These are phyloP conservation scores for Phoeniculus purpureus DNA, from an alignment of 2,797 vertebrate species.

Conservation along the genomic window DNA sequence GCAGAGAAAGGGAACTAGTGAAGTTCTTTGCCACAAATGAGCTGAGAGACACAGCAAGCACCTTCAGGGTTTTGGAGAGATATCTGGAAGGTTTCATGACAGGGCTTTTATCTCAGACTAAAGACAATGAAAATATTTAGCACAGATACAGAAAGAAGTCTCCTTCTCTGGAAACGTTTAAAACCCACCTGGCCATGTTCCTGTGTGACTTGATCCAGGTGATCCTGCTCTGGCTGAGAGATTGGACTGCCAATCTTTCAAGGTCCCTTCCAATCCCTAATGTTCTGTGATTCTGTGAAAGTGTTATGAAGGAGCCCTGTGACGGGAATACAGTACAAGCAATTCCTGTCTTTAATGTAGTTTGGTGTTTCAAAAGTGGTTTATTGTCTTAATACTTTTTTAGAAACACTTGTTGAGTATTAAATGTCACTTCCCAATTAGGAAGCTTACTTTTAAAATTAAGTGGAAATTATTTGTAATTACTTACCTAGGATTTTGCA, in stretches of 20 bases:
- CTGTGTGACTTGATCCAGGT: too few species aligned
- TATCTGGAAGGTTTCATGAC: background rate
- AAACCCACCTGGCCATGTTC: too few species aligned
- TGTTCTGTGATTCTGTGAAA: too few species aligned
- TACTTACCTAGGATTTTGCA: background rate
- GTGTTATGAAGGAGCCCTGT: background rate
- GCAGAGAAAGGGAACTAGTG: background rate
- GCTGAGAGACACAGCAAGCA: background rate
- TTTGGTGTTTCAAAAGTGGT: background rate
- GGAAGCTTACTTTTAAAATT: background rate
- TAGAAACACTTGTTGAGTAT: background rate
- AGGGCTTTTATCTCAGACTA: background rate
- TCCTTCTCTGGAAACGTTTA: too few species aligned
- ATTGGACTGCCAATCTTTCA: too few species aligned
- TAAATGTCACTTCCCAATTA: background rate
- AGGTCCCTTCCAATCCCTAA: too few species aligned
- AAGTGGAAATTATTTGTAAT: background rate
- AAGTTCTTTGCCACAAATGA: background rate
- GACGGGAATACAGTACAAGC: fast-evolving
- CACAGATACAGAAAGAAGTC: background rate
- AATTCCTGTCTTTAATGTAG: background rate
- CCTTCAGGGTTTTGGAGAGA: background rate
- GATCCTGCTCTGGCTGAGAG: too few species aligned
- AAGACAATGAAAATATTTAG: background rate
- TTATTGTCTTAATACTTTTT: background rate